Conservation (phyloP, 2,888 invertebrate genomes). For the Scaptomyza flava region DNA sequence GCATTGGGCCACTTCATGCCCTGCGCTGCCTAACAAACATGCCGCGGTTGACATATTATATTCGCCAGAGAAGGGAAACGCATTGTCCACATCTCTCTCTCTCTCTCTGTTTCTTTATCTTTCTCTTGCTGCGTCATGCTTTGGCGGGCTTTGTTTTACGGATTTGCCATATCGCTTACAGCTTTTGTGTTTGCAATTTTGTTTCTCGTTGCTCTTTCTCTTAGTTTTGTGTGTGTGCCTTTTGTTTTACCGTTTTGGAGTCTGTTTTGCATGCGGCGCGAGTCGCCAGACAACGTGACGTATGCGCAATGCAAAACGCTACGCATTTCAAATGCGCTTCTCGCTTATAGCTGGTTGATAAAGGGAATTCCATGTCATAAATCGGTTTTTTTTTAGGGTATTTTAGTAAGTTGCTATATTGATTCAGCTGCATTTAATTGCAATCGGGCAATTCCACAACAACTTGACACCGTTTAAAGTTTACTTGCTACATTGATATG, state of each 20-base stretch:
- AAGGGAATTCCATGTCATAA: constrained; percentile 12
- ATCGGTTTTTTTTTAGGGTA: background rate
- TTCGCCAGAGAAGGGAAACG: constrained; percentile 5
- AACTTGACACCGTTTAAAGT: constrained; percentile 15
- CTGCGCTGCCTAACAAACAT: constrained; percentile 35
- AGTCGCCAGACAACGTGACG: constrained; percentile 67
- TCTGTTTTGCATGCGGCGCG: constrained; percentile 42
- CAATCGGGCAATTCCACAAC: constrained; percentile 21
- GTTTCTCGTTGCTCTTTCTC: constrained; percentile 29
- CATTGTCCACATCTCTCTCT: constrained; percentile 9
- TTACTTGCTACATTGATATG: constrained; percentile 8
- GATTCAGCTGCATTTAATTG: constrained; percentile 34
- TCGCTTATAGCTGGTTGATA: background rate
- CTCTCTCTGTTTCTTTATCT: background rate
- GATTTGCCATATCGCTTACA: constrained; percentile 62
- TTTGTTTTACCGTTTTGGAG: constrained; percentile 14
- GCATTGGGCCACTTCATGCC: constrained; percentile 39
- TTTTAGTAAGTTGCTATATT: constrained; percentile 1
- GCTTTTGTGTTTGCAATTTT: constrained; percentile 27
- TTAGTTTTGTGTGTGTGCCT: constrained; percentile 16
- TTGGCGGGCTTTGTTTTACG: constrained; percentile 45
- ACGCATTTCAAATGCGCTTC: constrained; percentile 57
- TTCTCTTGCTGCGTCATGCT: constrained; percentile 51
- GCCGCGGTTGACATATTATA: constrained; percentile 63
- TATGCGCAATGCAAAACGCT: constrained; percentile 62